Percentiles rank a stretch among this genome's conserved stretches.
Evolutionary conservation across 2,113 vertebrate genomes (phyloP).

Genomic region (Siniperca chuatsi): DNA sequence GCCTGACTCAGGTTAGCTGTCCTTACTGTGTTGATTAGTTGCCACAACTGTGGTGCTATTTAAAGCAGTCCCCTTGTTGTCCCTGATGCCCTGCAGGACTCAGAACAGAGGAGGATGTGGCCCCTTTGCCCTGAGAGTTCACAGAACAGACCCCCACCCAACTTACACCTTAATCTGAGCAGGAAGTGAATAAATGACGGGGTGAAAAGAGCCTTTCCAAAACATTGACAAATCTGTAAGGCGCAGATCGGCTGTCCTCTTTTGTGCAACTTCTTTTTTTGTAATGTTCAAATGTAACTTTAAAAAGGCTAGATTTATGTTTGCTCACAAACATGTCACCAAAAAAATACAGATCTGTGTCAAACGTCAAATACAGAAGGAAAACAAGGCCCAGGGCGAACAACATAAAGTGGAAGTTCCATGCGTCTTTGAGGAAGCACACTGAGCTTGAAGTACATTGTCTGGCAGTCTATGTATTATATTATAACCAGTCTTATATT

Average conservation of each 20-base stretch:
- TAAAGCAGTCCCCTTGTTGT: slow-evolving; percentile 77
- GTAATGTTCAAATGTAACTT: not conserved
- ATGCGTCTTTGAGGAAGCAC: not conserved
- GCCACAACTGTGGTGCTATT: slow-evolving; percentile 85
- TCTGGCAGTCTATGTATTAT: not conserved
- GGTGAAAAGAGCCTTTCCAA: not conserved
- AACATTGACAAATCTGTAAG: not conserved
- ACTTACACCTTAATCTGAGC: slow-evolving; percentile 10
- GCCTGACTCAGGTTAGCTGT: slow-evolving; percentile 78
- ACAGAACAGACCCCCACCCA: slow-evolving; percentile 13
- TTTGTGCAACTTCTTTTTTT: not conserved
- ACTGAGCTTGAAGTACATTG: not conserved
- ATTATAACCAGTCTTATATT: not conserved
- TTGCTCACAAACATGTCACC: not conserved
- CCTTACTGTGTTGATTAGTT: slow-evolving; percentile 73
- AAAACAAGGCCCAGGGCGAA: not conserved
- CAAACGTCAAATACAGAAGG: not conserved
- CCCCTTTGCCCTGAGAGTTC: slow-evolving; percentile 29
- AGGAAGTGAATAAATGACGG: slow-evolving; percentile 16
- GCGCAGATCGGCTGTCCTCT: not conserved
- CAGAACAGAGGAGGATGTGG: slow-evolving; percentile 39
- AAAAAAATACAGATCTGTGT: not conserved
- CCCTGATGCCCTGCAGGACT: slow-evolving; percentile 49
- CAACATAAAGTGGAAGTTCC: not conserved
- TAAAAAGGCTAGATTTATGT: not conserved